phyloP scores from a whole-genome alignment of 2,888 invertebrate genomes.

The Gonocerus acuteangulatus region DNA sequence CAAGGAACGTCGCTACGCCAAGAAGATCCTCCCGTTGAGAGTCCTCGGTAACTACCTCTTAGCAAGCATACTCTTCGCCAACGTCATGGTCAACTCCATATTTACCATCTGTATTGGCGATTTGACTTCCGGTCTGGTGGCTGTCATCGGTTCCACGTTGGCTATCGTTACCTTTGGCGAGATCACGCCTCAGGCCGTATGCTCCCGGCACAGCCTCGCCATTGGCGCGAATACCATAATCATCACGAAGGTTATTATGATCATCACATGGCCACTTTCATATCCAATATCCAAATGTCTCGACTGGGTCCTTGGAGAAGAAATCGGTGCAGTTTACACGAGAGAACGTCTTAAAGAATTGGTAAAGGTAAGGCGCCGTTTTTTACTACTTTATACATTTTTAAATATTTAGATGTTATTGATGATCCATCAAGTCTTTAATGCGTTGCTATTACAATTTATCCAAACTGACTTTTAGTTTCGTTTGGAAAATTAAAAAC shows the following conservation, averaged over 20 bases:
- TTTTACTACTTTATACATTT: too few relatives aligned
- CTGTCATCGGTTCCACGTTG: slow-evolving; percentile 82
- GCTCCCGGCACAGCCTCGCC: slow-evolving; percentile 88
- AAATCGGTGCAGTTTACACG: slow-evolving; percentile 95
- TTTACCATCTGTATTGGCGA: slow-evolving; percentile 94
- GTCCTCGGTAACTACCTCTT: slow-evolving; percentile 86
- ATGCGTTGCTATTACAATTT: background rate
- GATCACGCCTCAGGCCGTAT: slow-evolving; percentile 92
- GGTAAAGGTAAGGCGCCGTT: slow-evolving; percentile 67
- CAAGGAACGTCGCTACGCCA: slow-evolving; percentile 69
- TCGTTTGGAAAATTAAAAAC: too few relatives aligned
- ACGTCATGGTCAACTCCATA: slow-evolving; percentile 94
- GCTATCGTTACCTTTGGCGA: slow-evolving; percentile 95
- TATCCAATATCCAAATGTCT: slow-evolving; percentile 85
- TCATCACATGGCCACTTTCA: slow-evolving; percentile 83
- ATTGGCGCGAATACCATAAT: slow-evolving; percentile 91
- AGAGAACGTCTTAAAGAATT: slow-evolving; percentile 91
- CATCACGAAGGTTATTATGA: slow-evolving; percentile 89
- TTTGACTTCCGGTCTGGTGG: slow-evolving; percentile 82
- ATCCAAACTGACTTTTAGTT: background rate
- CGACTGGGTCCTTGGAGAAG: slow-evolving; percentile 89
- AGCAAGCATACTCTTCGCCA: slow-evolving; percentile 63
- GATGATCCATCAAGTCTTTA: too few relatives aligned
- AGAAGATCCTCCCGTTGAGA: slow-evolving; percentile 82
- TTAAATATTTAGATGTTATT: too few relatives aligned